Conservation (phyloP, 2,888 invertebrate genomes). For the Odontocolon sp. region DNA sequence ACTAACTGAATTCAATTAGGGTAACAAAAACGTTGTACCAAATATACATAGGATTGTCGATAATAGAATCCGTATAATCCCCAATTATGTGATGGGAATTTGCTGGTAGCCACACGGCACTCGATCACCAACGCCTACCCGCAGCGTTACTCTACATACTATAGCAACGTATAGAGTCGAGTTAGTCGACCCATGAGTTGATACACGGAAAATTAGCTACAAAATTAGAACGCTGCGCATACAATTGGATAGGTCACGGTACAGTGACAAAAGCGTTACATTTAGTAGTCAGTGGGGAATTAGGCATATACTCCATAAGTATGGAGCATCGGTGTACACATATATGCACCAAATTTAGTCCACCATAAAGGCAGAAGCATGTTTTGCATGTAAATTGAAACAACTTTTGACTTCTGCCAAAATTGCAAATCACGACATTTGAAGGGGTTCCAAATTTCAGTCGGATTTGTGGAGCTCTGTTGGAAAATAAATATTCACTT, state of each 20-base stretch:
- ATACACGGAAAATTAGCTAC: constrained; percentile 66
- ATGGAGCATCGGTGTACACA: not conserved
- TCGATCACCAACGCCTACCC: too few species aligned
- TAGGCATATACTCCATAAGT: not conserved
- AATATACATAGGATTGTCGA: not conserved
- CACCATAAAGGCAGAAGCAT: too few species aligned
- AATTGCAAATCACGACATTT: too few species aligned
- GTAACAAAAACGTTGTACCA: not conserved
- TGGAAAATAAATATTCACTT: too few species aligned
- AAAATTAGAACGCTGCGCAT: constrained; percentile 43
- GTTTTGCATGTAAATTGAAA: too few species aligned
- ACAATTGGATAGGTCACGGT: constrained; percentile 24
- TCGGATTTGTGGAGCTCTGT: too few species aligned
- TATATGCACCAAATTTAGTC: not conserved
- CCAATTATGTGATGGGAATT: not conserved
- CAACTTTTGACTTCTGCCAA: too few species aligned
- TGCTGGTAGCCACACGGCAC: too few species aligned
- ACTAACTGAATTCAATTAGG: too few species aligned
- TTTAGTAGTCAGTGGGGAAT: constrained; percentile 1
- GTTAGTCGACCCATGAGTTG: constrained; percentile 35
- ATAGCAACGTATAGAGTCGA: not conserved
- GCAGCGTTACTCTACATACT: not conserved
- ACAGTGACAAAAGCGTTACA: not conserved
- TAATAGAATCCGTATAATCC: not conserved
- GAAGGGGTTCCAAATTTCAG: too few species aligned